phyloP scores from a whole-genome alignment of 2,113 vertebrate species.

The Arvicanthis niloticus region DNA sequence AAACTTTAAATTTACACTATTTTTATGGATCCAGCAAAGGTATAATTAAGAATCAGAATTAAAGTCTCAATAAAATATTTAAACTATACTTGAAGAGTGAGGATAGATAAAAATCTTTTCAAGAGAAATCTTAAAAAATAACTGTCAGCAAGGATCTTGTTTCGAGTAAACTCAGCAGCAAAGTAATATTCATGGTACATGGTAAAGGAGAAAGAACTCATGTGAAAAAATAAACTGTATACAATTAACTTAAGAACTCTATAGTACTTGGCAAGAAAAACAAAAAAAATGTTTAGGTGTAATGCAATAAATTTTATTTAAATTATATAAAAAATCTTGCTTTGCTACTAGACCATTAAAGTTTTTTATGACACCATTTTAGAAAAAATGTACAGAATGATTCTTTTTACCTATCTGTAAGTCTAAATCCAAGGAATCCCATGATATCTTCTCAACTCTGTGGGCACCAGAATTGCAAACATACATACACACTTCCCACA shows the following conservation, averaged over 20 bases:
- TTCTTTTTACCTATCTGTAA: no score
- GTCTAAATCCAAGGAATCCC: no score
- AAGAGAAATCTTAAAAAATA: background rate
- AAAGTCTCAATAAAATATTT: background rate
- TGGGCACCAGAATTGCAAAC: no score
- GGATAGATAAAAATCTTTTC: background rate
- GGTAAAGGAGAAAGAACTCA: background rate
- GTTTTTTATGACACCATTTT: no score
- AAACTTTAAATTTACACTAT: background rate
- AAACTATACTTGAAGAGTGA: background rate
- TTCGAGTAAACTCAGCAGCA: background rate
- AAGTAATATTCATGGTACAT: fast-evolving
- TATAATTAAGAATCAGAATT: background rate
- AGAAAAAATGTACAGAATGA: no score
- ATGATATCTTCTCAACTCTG: no score
- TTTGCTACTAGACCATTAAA: background rate
- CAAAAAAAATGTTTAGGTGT: background rate
- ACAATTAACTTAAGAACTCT: background rate
- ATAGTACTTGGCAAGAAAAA: background rate
- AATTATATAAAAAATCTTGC: background rate
- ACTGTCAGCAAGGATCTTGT: background rate
- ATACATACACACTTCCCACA: no score
- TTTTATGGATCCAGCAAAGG: background rate
- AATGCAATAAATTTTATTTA: background rate
- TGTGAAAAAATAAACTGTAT: background rate